Conservation (phyloP, 2,113 vertebrate genomes). For the Cryptomyrus ogoouensis region DNA sequence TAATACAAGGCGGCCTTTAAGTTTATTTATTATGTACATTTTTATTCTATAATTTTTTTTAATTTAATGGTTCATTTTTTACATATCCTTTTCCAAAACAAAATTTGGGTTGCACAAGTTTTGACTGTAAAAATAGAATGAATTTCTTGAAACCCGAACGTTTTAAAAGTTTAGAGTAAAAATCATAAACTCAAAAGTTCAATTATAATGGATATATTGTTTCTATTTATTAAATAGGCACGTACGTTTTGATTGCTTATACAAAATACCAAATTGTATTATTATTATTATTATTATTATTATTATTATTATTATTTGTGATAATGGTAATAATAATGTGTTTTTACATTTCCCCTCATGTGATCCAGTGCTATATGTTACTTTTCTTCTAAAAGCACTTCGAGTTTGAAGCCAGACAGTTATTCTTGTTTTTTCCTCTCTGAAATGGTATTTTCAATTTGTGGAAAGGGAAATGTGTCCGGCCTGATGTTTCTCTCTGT, state of each 20-base stretch:
- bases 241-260: constrained; percentile 53
- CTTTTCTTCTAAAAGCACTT: constrained; percentile 73
- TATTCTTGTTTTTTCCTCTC: constrained; percentile 71
- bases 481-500: constrained; percentile 85
- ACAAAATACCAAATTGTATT: constrained; percentile 47
- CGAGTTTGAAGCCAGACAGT: constrained; percentile 78
- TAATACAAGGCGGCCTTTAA: constrained; percentile 71
- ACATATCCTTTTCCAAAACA: constrained; percentile 59
- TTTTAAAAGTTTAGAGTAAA: constrained; percentile 43
- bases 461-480: constrained; percentile 77
- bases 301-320: constrained; percentile 35
- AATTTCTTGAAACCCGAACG: constrained; percentile 49
- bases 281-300: constrained; percentile 54
- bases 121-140: constrained; percentile 53
- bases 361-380: constrained; percentile 80
- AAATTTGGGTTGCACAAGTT: constrained; percentile 73
- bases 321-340: constrained; percentile 4
- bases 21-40: constrained; percentile 86
- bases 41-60: constrained; percentile 76
- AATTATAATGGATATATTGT: constrained; percentile 62
- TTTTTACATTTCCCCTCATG: constrained; percentile 48
- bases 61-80: constrained; percentile 63
- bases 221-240: constrained; percentile 54
- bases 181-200: constrained; percentile 52
- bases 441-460: constrained; percentile 71